Conservation (phyloP, 1,140 invertebrate species). For the Holotrichia oblita region DNA sequence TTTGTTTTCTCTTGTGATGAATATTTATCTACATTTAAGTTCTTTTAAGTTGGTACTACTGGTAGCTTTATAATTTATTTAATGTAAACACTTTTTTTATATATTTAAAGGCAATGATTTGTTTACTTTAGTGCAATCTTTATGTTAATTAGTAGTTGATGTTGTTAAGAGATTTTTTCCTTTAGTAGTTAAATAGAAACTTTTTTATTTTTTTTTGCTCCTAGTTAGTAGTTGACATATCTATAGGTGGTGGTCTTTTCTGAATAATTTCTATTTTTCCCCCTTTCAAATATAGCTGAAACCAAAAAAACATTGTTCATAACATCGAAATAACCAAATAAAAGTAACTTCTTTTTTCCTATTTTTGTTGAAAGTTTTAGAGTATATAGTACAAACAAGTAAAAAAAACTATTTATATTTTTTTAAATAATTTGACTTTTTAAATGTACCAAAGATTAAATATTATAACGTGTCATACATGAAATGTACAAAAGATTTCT, state of each 20-base stretch:
- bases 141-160: not conserved
- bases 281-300: not conserved
- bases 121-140: not conserved
- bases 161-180: not conserved
- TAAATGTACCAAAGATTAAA: constrained; percentile 30
- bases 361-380: no score
- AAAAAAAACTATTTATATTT: not conserved
- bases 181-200: no score
- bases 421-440: constrained; percentile 8
- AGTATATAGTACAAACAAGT: no score
- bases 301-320: not conserved
- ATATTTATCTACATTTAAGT: not conserved
- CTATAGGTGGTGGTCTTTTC: not conserved
- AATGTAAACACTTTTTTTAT: not conserved
- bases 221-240: not conserved
- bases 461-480: constrained; percentile 20
- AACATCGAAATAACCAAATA: no score
- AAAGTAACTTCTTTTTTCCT: no score
- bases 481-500: constrained; percentile 9
- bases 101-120: not conserved
- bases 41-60: not conserved
- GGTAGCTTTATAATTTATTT: constrained; percentile 1
- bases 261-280: not conserved
- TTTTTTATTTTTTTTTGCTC: no score
- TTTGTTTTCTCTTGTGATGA: not conserved